phyloP scores from a whole-genome alignment of 2,113 vertebrate genomes.

The Hydrolagus affinis region DNA sequence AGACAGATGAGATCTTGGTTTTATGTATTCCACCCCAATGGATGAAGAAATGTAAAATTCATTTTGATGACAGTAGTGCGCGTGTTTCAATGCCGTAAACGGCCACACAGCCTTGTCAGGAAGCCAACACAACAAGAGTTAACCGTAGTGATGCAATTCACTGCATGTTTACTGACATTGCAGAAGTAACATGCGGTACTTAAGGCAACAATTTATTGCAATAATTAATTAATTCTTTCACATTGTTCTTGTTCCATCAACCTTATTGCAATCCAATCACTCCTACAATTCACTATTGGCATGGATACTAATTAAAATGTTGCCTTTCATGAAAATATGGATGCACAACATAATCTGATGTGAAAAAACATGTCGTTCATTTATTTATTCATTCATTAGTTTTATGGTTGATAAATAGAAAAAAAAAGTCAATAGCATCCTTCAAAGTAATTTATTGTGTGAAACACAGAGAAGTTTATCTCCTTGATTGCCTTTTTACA shows the following conservation, averaged over 20 bases:
- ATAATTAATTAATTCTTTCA: neutral
- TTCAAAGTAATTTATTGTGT: too few species aligned
- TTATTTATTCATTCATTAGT: too few species aligned
- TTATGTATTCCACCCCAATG: too few species aligned
- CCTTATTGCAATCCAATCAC: neutral
- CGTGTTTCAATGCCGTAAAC: neutral
- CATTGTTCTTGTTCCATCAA: neutral
- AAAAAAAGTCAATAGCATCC: too few species aligned
- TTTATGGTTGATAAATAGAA: too few species aligned
- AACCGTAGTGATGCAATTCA: neutral
- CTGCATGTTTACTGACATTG: neutral
- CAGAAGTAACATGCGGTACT: neutral
- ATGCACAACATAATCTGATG: too few species aligned
- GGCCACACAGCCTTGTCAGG: neutral
- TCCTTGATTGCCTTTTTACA: too few species aligned
- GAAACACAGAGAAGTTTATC: too few species aligned
- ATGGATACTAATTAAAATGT: too few species aligned
- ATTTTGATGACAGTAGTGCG: neutral
- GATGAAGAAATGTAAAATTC: neutral
- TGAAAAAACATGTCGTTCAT: too few species aligned
- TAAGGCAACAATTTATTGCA: neutral
- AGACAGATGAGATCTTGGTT: too few species aligned
- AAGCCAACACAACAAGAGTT: neutral
- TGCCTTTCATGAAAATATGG: too few species aligned
- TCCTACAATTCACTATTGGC: neutral